Conservation (phyloP, 2,797 vertebrate species). For the Gymnocypris eckloni region DNA sequence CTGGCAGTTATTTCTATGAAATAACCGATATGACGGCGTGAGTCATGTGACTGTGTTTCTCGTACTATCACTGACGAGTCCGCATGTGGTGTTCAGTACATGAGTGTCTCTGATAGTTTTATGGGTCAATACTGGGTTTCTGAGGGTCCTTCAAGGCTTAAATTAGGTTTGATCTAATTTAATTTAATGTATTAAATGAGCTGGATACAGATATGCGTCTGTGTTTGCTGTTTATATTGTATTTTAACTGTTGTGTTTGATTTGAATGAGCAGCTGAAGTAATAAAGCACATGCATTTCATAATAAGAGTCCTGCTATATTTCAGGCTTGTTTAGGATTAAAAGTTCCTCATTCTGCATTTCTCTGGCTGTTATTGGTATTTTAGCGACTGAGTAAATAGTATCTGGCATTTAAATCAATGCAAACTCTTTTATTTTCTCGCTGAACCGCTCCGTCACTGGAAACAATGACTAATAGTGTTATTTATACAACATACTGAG, state of each 20-base stretch:
- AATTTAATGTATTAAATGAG: too few species aligned
- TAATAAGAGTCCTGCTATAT: neutral
- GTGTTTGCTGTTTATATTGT: too few species aligned
- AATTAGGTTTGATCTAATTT: neutral
- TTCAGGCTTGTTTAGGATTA: neutral
- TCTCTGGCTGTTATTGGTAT: neutral
- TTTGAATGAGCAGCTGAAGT: too few species aligned
- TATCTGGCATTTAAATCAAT: conserved; percentile 1
- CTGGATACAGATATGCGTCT: too few species aligned
- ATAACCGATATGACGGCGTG: neutral
- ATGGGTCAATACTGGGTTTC: neutral
- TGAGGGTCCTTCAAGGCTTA: neutral
- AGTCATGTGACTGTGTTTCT: neutral
- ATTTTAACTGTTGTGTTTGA: too few species aligned
- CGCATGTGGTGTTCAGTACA: too few species aligned
- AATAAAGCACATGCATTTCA: neutral
- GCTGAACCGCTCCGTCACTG: neutral
- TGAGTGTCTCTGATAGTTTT: neutral
- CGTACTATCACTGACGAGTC: neutral
- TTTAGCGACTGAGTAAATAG: neutral
- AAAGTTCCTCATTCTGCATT: neutral
- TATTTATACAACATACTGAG: neutral
- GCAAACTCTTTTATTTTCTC: neutral
- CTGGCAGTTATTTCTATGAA: too few species aligned
- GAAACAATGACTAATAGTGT: neutral